Base-by-base conservation (phyloP, 2,113 vertebrate species). In the Harpagus bidentatus region DNA sequence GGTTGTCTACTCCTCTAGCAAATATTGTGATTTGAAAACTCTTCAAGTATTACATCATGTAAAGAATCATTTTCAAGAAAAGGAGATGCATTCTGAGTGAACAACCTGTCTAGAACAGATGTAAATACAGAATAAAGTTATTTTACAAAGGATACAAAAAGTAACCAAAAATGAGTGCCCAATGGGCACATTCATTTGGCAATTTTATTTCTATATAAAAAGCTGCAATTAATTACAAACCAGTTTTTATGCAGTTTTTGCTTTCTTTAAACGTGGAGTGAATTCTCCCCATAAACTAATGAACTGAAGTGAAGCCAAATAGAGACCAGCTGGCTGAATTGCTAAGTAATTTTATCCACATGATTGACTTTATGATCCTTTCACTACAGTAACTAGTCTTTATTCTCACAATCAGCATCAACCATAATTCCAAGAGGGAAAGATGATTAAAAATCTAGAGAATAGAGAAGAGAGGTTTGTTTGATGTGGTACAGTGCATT, bases 281-380 rank as follows among this genome's bases (percentile, higher is more conserved):
- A 98, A 97, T 98, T 98, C 98, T 96, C 96, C 96, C 95, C 93
- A 94, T 98, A 98, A 98, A 98, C 98, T 98, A 98, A 98, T 98
- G 98, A 98, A 98, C 98, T 97, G 95, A 97, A 97, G 98, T 97
- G 97, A 96, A 97, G 97, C 97, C 98, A 99, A 99, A 98, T 98
- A 98, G 98, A 98, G 98, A 98, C 98, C 97, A 98, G 98, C 98
- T 99, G 99, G 99, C 98, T 98, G 98, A 98, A 99, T 98, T 98
- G 98, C 98, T 97, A 98, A 97, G 98, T 99, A 99, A 99, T 99
- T 99, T 98, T 97, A 99, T 98, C 98, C 98, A 98, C 99, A 98
- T 99, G 99, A 99, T 99, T 99, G 99, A 99, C 98, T 99, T 99
- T 99, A 99, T 99, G 99, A 99, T 98, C 98, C 98, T 98, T 99